phyloP scores from a whole-genome alignment of 2,888 invertebrate genomes.

The Geotrupes spiniger region DNA sequence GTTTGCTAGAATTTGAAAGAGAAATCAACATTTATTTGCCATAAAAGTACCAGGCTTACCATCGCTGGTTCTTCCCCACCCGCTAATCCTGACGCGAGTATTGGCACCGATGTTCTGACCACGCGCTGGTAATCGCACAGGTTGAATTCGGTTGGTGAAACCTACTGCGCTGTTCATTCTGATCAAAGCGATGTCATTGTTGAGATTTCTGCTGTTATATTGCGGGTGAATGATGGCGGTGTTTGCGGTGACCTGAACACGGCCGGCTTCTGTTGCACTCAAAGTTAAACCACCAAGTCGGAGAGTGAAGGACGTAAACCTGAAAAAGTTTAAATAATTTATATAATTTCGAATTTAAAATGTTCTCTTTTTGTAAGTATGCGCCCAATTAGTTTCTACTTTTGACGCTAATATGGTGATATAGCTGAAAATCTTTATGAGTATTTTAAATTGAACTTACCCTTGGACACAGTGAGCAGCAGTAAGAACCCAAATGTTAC shows the following conservation, averaged over 20 bases:
- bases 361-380: too few species aligned
- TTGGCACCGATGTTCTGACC: slow-evolving; percentile 22
- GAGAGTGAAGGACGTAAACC: background rate
- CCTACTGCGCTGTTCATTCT: slow-evolving; percentile 12
- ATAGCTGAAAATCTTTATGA: too few species aligned
- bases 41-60: too few species aligned
- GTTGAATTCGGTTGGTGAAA: slow-evolving; percentile 20
- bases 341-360: too few species aligned
- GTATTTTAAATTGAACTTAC: slow-evolving; percentile 8
- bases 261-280: background rate
- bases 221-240: slow-evolving; percentile 17
- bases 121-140: slow-evolving; percentile 22
- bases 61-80: slow-evolving; percentile 31
- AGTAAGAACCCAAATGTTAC: slow-evolving; percentile 15
- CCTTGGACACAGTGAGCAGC: slow-evolving; percentile 17
- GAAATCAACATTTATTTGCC: too few species aligned
- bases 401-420: too few species aligned
- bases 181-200: slow-evolving; percentile 25
- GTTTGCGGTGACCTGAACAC: background rate
- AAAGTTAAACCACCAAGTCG: background rate
- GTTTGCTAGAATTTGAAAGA: too few species aligned
- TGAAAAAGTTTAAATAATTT: too few species aligned
- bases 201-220: slow-evolving; percentile 8
- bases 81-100: slow-evolving; percentile 26
- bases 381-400: too few species aligned